A percentile compares a stretch with the other conserved stretches of the same genome.
Conservation (phyloP, 2,113 vertebrate genomes). For the Ramphastos sulfuratus region DNA sequence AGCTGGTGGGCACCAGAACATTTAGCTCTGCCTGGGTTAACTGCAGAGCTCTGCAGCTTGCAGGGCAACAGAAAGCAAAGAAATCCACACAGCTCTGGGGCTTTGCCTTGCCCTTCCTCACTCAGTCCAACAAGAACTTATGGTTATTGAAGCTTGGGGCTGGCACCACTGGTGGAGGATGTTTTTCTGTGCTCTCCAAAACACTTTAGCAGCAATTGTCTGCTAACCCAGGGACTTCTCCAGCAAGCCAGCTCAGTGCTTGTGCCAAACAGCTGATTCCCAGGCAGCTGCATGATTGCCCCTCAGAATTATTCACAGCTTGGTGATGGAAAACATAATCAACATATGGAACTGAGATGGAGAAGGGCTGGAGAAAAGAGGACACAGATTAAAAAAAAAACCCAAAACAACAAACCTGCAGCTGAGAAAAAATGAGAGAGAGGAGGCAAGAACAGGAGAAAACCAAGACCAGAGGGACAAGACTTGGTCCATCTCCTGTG, state of each 20-base stretch:
- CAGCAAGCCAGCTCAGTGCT: background rate
- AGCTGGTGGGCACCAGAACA: too few relatives aligned
- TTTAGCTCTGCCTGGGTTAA: background rate
- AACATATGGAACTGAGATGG: slow-evolving; percentile 7
- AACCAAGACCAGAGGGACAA: background rate
- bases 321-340: slow-evolving; percentile 5
- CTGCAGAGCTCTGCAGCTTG: background rate
- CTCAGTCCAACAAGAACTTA: background rate
- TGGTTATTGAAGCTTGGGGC: background rate
- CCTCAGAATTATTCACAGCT: slow-evolving; percentile 32
- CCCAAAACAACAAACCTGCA: background rate
- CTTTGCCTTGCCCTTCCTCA: background rate
- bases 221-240: slow-evolving; percentile 12
- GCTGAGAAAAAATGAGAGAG: background rate
- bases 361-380: background rate
- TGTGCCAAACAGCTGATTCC: slow-evolving; percentile 46
- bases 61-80: background rate
- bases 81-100: background rate
- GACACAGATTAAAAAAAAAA: background rate
- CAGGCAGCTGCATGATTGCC: slow-evolving; percentile 32
- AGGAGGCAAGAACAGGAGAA: background rate
- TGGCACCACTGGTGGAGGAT: background rate
- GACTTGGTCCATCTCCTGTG: background rate
- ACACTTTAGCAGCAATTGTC: background rate
- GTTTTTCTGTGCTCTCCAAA: background rate